phyloP scores from a whole-genome alignment of 2,888 invertebrate genomes.

The Hipparchia sbordonii region DNA sequence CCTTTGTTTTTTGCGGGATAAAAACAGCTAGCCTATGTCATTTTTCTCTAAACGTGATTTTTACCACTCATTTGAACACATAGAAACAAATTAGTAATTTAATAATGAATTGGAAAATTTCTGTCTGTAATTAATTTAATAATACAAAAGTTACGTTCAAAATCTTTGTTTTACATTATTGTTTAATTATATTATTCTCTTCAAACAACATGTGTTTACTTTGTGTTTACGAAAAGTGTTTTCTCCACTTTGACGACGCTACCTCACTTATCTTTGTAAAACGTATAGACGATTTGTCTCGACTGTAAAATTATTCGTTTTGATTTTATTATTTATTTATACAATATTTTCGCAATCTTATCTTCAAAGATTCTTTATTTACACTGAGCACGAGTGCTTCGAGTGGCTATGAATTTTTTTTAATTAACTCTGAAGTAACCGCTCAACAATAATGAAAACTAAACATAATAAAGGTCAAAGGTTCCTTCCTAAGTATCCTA shows the following conservation, averaged over 20 bases:
- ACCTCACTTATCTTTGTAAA: conserved; percentile 14
- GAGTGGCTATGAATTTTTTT: too few species aligned
- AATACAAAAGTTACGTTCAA: background rate
- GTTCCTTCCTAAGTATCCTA: too few species aligned
- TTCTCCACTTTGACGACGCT: conserved; percentile 12
- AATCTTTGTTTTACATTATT: conserved; percentile 3
- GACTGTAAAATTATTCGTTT: background rate
- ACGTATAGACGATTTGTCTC: conserved; percentile 9
- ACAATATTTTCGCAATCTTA: background rate
- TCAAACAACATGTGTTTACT: conserved; percentile 19
- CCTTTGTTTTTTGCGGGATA: too few species aligned
- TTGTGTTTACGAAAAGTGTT: conserved; percentile 21
- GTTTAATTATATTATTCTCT: conserved; percentile 5
- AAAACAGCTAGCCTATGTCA: too few species aligned
- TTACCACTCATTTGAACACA: too few species aligned
- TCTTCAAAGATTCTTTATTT: background rate
- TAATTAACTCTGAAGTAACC: too few species aligned
- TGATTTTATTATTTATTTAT: background rate
- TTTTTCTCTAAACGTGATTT: too few species aligned
- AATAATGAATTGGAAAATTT: background rate
- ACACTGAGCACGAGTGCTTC: background rate
- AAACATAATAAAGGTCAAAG: background rate
- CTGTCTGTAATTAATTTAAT: background rate
- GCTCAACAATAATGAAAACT: background rate
- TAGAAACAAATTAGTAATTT: too few species aligned